Evolutionary conservation across 2,797 vertebrate genomes (phyloP).

Genomic region (Borostomias antarcticus): DNA sequence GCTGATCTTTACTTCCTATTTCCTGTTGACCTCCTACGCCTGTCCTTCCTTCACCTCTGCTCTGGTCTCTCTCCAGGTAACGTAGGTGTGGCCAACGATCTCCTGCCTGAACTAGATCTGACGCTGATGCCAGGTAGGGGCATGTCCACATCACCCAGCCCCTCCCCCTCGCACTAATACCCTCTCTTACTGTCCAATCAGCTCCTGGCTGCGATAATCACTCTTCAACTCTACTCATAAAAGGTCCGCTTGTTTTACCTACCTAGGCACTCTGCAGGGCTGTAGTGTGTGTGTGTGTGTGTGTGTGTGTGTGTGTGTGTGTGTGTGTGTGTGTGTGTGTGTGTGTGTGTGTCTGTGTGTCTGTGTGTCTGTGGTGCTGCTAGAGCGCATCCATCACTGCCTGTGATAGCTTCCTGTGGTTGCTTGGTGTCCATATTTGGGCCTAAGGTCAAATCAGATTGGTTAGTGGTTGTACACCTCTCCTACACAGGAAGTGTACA

Average conservation of each 20-base stretch:
- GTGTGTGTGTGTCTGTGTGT: conserved; percentile 9
- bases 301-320: conserved; percentile 26
- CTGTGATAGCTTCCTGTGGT: too few relatives aligned
- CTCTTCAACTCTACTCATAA: conserved; percentile 38
- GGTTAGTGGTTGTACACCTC: too few relatives aligned
- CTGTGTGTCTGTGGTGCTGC: conserved; percentile 11
- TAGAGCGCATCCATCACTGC: too few relatives aligned
- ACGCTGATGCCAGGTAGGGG: conserved; percentile 99
- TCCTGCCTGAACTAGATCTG: conserved; percentile 98
- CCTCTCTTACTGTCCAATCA: conserved; percentile 30
- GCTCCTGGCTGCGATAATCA: neutral
- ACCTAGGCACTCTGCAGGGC: neutral
- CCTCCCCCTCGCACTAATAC: conserved; percentile 58
- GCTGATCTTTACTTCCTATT: neutral
- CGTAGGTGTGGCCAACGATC: conserved; percentile 94
- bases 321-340: conserved; percentile 21
- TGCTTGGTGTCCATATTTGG: too few relatives aligned
- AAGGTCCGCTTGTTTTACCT: neutral
- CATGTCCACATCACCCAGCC: conserved; percentile 66
- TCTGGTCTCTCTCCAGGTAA: conserved; percentile 87
- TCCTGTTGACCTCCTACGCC: conserved; percentile 2
- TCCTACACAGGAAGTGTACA: too few relatives aligned
- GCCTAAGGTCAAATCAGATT: too few relatives aligned
- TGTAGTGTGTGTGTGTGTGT: conserved; percentile 15
- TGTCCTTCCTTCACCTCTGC: conserved; percentile 13